phyloP scores from a whole-genome alignment of 2,113 vertebrate genomes.

The Hyaena hyaena region DNA sequence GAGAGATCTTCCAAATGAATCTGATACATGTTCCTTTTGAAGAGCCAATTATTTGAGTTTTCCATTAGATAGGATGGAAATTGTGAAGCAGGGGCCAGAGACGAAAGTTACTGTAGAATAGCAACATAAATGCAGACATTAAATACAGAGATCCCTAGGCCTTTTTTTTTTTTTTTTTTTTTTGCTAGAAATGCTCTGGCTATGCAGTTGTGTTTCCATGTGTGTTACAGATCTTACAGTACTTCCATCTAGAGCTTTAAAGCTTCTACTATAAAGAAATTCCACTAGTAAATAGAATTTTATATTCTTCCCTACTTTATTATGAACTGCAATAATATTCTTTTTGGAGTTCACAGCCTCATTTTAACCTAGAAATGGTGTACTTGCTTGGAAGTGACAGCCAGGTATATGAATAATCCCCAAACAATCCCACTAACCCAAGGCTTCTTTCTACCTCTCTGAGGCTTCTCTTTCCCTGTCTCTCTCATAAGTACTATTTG shows the following conservation, averaged over 20 bases:
- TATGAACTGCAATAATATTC: conserved; percentile 2
- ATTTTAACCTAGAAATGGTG: conserved; percentile 27
- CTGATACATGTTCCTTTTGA: not conserved
- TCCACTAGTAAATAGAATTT: not conserved
- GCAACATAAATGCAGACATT: conserved; percentile 18
- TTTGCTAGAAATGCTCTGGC: not conserved
- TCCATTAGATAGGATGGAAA: not conserved
- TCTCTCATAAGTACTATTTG: not conserved
- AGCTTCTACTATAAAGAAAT: not conserved
- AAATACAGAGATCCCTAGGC: not conserved
- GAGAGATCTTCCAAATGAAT: not conserved
- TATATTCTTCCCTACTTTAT: conserved; percentile 18
- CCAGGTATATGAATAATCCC: conserved; percentile 67
- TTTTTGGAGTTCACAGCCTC: not conserved
- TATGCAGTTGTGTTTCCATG: not conserved
- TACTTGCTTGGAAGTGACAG: not conserved
- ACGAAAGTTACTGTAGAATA: not conserved
- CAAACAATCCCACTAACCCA: conserved; percentile 43
- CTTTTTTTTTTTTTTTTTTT: not conserved
- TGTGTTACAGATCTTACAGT: not conserved
- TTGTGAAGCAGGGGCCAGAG: not conserved
- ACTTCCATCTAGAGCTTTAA: conserved; percentile 34
- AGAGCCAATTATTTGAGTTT: not conserved
- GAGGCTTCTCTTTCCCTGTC: conserved; percentile 2
- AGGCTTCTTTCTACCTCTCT: conserved; percentile 46